phyloP scores from a whole-genome alignment of 2,113 vertebrate species.

The Cheilinus undulatus region DNA sequence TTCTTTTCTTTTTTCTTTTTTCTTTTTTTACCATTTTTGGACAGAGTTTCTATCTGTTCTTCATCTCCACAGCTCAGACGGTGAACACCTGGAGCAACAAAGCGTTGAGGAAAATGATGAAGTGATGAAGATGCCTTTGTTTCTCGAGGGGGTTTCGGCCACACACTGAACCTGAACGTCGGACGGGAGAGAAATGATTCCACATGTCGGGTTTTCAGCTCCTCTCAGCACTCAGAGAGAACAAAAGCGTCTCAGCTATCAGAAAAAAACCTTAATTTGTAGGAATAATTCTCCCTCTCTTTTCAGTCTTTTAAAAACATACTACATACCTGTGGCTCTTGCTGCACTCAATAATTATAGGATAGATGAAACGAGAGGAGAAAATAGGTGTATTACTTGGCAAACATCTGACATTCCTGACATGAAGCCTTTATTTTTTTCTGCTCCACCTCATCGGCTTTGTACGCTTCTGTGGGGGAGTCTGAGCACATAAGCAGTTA shows the following conservation, averaged over 20 bases:
- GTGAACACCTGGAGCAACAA: conserved; percentile 66
- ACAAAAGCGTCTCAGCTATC: conserved; percentile 4
- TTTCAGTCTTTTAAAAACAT: conserved; percentile 24
- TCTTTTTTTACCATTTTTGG: conserved; percentile 5
- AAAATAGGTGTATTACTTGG: conserved; percentile 60
- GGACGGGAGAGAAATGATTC: conserved; percentile 47
- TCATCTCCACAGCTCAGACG: conserved; percentile 26
- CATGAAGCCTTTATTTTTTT: conserved; percentile 57
- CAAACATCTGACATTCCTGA: conserved; percentile 67
- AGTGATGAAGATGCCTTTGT: conserved; percentile 54
- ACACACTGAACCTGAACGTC: conserved; percentile 21
- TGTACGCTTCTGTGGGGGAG: conserved; percentile 15
- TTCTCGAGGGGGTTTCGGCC: conserved; percentile 36
- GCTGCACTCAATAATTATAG: conserved; percentile 62
- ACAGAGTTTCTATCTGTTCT: conserved; percentile 36
- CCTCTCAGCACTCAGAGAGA: conserved; percentile 16
- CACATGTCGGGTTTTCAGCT: conserved; percentile 35
- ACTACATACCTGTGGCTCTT: conserved; percentile 56
- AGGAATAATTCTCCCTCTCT: not conserved
- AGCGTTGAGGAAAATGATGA: conserved; percentile 15
- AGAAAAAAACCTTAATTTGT: not conserved
- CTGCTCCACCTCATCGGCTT: conserved; percentile 49
- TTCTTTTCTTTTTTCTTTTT: not conserved
- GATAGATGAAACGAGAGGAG: conserved; percentile 44
- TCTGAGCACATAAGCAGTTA: conserved; percentile 22